phyloP scores from a whole-genome alignment of 2,797 vertebrate genomes.

The Lindbergichthys nudifrons region DNA sequence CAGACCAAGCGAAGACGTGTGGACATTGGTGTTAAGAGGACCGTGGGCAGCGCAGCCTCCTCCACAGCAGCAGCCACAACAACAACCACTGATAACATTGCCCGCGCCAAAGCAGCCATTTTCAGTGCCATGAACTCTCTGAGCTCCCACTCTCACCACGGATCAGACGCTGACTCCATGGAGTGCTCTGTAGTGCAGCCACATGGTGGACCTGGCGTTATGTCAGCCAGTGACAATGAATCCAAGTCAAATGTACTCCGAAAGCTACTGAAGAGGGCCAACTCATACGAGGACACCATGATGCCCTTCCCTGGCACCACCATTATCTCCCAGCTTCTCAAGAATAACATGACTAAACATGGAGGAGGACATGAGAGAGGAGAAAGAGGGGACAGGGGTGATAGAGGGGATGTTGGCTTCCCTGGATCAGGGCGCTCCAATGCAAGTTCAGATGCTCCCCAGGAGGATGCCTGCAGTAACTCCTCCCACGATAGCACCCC shows the following conservation, averaged over 20 bases:
- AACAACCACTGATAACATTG: slow-evolving; percentile 93
- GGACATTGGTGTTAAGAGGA: slow-evolving; percentile 99
- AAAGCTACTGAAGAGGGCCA: slow-evolving; percentile 99
- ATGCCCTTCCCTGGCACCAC: slow-evolving; percentile 98
- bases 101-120: slow-evolving; percentile 90
- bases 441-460: slow-evolving; percentile 94
- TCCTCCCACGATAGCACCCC: slow-evolving; percentile 97
- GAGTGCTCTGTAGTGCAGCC: slow-evolving; percentile 97
- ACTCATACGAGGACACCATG: slow-evolving; percentile 98
- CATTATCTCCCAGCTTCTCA: slow-evolving; percentile 99
- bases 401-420: slow-evolving; percentile 86
- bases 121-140: slow-evolving; percentile 97
- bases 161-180: slow-evolving; percentile 94
- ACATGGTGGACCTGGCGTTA: slow-evolving; percentile 89
- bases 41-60: slow-evolving; percentile 95
- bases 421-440: slow-evolving; percentile 95
- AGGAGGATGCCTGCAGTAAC: slow-evolving; percentile 98
- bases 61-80: slow-evolving; percentile 79
- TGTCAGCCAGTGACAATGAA: slow-evolving; percentile 78
- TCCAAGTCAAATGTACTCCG: slow-evolving; percentile 98
- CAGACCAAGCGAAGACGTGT: slow-evolving; percentile 99
- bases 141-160: slow-evolving; percentile 89
- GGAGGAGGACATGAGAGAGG: slow-evolving; percentile 84
- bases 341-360: slow-evolving; percentile 99
- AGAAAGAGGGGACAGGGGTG: slow-evolving; percentile 76